Evolutionary conservation across 2,888 invertebrate genomes (phyloP), one percentile per base, ranked within the genome.

Genomic region (Eupithecia inturbata): DNA sequence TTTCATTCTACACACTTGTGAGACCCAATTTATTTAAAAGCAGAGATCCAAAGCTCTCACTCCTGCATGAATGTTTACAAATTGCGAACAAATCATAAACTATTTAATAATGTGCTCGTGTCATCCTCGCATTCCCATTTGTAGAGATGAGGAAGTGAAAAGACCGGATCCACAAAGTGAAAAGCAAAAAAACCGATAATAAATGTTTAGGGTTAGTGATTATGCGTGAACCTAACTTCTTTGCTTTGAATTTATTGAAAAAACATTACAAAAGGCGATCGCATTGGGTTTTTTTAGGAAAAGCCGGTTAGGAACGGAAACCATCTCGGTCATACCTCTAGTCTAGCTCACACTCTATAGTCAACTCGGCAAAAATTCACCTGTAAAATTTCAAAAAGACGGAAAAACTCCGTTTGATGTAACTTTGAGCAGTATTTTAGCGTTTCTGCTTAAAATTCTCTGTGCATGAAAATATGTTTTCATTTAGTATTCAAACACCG

Each of bases 401-500:
- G 26, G 33, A 74, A 68, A 60, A 69, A 62, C 22, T 49, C 31
- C 41, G 53, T 71, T 72, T 70, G 64, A 53, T 68, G 72, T 64
- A 70, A 57, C 72, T 74, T 53, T 62, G 53, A 39, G 60, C 39
- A 69, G 31, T 63, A 67, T 75, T 76, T 71, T 73, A 71, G 71
- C 69, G 74, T 64, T 74, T 45, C 72, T 72, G 78, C 79, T 82
- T 80, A 79, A 81, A 84, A 82, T 82, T 83, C 85, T 72, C 80
- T 82, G 77, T 83, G 79, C 81, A 68, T 74, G 72, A 73, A 70
- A 82, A 82, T 84, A 83, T 82, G 85, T 83, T 87, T 87, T 84
- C 80, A 87, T 86, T 74, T 80, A 77, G 77, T 84, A 82, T 83
- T 85, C 83, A 85, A 86, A 85, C 82, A 79, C 72, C 67, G 68